These are phyloP conservation scores for Tolypeutes matacus DNA, from an alignment of 2,797 vertebrate species.

Conservation along the genomic window DNA sequence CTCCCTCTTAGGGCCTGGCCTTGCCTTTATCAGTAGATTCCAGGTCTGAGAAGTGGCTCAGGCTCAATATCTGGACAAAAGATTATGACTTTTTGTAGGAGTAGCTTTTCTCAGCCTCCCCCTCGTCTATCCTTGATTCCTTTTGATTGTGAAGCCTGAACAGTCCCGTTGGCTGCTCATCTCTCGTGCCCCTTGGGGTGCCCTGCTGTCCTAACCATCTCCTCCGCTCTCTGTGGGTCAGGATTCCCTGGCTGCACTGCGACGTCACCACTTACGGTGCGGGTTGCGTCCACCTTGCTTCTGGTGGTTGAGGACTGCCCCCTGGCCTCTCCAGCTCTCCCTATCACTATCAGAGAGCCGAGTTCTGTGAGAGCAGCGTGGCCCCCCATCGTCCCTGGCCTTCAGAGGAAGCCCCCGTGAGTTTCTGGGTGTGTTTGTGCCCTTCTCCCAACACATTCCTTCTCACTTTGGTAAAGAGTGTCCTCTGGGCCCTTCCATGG, in stretches of 20 bases:
- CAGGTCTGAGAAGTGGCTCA: not conserved
- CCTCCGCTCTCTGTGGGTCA: not conserved
- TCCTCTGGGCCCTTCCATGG: not conserved
- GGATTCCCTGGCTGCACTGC: not conserved
- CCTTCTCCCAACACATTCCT: not conserved
- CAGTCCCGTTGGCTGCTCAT: not conserved
- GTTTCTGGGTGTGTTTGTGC: not conserved
- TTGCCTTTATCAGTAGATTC: not conserved
- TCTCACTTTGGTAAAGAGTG: not conserved
- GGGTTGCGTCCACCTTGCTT: not conserved
- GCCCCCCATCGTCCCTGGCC: not conserved
- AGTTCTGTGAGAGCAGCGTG: not conserved
- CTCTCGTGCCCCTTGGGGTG: not conserved
- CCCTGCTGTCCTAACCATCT: not conserved
- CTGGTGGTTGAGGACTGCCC: not conserved
- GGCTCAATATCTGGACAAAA: not conserved
- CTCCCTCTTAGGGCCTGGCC: not conserved
- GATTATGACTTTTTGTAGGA: not conserved
- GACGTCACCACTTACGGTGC: not conserved
- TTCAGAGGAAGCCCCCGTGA: not conserved
- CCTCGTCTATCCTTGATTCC: not conserved
- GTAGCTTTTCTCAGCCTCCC: not conserved
- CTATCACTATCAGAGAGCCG: not conserved
- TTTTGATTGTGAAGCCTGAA: not conserved
- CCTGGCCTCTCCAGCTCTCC: not conserved